Evolutionary conservation across 2,888 invertebrate genomes (phyloP), one percentile per base, ranked within the genome.

Genomic region (Pollenia labialis): DNA sequence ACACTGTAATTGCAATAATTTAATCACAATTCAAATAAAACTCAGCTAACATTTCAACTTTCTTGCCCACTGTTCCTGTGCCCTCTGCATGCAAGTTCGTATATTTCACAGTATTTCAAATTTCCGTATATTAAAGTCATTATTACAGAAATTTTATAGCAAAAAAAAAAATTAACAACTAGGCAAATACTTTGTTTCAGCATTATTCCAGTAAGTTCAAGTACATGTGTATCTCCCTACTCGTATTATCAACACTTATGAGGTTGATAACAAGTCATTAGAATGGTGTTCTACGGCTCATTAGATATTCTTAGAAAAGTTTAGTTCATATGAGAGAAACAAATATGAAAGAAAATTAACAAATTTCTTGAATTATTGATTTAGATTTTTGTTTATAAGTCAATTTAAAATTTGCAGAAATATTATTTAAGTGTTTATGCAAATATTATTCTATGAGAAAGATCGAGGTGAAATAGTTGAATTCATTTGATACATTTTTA

Each of bases 121-220:
- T 56, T 56, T 66, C 16, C 8, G 23, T 23, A 66, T 64, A 72
- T 54, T 58, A 56, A 74, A 74, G 66, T 58, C 66, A 68, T 68
- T 64, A 81, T 81, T 58, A 66, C 56, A 66, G n/a, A 18, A 68
- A 50, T 64, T 16, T 12, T 11, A 9, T 44, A 44, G 50, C 54
- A 60, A 52, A 23, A 14, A 14, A 2, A 6, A 64, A 42, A 9
- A 1, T 56, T 10, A 42, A 4, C 32, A 60, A 79, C 40, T 46
- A 32, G 7, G 12, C 12, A 71, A 62, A 69, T 69, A 10, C 69
- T 52, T 62, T 62, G 32, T 32, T 48, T 12, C 46, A 32, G 48
- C 0, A 66, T 4, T 14, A 56, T n/a, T 44, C 7, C 23, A 12
- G 11, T 58, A 4, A 9, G 1, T 4, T 44, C 4, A 46, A 12